Conservation (phyloP, 1,140 invertebrate genomes). For the Drosophila obscura region DNA sequence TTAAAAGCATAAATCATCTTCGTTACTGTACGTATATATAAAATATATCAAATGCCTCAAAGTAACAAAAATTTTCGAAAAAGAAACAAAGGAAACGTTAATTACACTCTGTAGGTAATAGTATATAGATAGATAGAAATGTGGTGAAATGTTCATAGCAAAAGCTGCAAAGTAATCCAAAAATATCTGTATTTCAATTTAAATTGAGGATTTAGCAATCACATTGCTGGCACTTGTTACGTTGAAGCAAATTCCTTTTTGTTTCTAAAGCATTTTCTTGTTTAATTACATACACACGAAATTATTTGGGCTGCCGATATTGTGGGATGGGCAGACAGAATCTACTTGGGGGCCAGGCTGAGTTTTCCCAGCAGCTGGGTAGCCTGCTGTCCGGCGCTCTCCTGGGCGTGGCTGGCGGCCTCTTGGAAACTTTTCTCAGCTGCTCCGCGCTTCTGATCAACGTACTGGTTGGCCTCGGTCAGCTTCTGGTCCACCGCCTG, state of each 20-base stretch:
- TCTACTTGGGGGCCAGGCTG: conserved; percentile 70
- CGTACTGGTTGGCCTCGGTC: conserved; percentile 83
- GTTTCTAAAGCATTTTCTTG: conserved; percentile 65
- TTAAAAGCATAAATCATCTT: conserved; percentile 64
- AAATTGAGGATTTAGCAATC: conserved; percentile 70
- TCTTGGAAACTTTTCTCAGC: conserved; percentile 81
- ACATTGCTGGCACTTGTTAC: conserved; percentile 83
- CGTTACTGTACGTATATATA: conserved; percentile 24
- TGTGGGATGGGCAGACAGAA: neutral
- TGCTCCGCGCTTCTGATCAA: conserved; percentile 81
- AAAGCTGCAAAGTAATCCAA: conserved; percentile 63
- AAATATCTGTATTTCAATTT: conserved; percentile 59
- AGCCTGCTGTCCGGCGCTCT: conserved; percentile 71
- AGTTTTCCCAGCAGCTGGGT: conserved; percentile 79
- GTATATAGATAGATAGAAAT: conserved; percentile 6
- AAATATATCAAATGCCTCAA: conserved; percentile 64
- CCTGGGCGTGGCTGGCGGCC: conserved; percentile 67
- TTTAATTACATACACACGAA: conserved; percentile 33
- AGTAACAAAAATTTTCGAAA: conserved; percentile 56
- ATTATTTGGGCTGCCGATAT: conserved; percentile 16
- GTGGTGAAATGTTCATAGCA: conserved; percentile 45
- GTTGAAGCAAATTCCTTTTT: conserved; percentile 68
- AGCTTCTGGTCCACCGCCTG: conserved; percentile 83
- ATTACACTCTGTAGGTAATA: conserved; percentile 35
- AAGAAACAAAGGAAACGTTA: conserved; percentile 19